Base-by-base conservation (phyloP, 2,888 invertebrate species). In the Tuberolachnus salignus region DNA sequence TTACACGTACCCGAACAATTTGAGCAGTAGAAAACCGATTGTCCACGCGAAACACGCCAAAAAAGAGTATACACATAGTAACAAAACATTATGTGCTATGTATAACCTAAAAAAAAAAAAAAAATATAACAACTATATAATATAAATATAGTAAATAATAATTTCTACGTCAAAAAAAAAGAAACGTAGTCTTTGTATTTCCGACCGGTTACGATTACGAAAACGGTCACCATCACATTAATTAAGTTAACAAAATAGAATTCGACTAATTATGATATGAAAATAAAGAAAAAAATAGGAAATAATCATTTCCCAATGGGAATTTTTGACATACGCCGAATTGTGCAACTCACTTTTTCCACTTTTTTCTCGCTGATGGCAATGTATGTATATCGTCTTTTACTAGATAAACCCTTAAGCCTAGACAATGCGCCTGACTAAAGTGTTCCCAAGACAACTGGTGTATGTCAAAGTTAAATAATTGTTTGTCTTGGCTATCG, bases 371-470 rank as follows among this genome's bases (percentile, higher is more conserved):
- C 13, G 86, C 86, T 53, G 84, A 83, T n/a, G 85, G 84, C 75
- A 87, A 82, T 14, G 86, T 85, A 53, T 84, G 83, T 16, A 86
- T 83, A 82, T 86, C 85, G 81, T 89, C 88, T 81, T 88, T 87
- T 78, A 88, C 84, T 46, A 88, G 85, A 82, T 86, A 88, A 63
- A 85, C 85, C 75, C 88, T 85, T 69, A 87, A 85, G 23, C 88
- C 88, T 81, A 88, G 84, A 74, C 87, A 86, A 82, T 88, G 88
- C 74, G 86, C 86, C 82, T 87, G 86, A 78, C 88, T 84, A 83
- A 88, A 88, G 19, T 84, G 83, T 44, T 85, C 85, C 88, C 88
- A 89, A 81, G 88, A 84, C 57, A 88, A 83, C 81, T 86, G 84
- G 42, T 84, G 84, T n/a, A 87, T 84, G 82, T 88, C 87, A 82